Base-by-base conservation (phyloP, 23 tunicate genomes). In the Oikopleura dioica region DNA sequence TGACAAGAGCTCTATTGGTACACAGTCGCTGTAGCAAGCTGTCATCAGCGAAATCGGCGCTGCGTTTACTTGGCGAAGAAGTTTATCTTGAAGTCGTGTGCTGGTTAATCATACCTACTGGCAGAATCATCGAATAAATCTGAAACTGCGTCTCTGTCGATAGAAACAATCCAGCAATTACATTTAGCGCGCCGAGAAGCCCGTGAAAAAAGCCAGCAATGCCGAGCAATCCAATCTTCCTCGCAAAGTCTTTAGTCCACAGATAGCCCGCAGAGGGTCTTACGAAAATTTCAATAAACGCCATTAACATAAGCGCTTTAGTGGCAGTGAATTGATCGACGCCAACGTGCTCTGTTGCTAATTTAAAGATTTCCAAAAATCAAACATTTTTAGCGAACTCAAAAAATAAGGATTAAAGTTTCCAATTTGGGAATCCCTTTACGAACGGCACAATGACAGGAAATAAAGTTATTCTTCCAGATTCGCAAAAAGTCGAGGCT, bases 291-390 rank as follows among this genome's bases (percentile, higher is more conserved):
- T 63, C 72, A 2, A 63, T 31, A 12, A 21, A 44, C 9, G 72
- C 72, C 16, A 63, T 63, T 5, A 23, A 23, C 72, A 63, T 63
- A 2, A 63, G 33, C 72, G 26, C 26, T 28, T 63, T 23, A 28
- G 72, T 31, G 5, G 72, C 72, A 31, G 5, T 16, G 4, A 21
- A 2, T 28, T 63, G 16, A 28, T 63, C 33, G 29, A 63, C 30
- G 72, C 72, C 72, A 63, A 63, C 72, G 26, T 63, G 26, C 29
- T 63, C 72, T 2, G 72, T 63, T 63, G 72, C 55, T 44, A 9
- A 9, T 9, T 9, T 9, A 9, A 44, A 16, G 55, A 44, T 44
- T 44, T 44, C 16, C 9, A 44, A 44, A 44, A 44, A 9, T 44
- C 16, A 9, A 44, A 9, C 16, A 44, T 44, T 44, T 44, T 44